Conservation (phyloP, 35 echinoderm and acorn worm genomes). For the Ptychodera flava region DNA sequence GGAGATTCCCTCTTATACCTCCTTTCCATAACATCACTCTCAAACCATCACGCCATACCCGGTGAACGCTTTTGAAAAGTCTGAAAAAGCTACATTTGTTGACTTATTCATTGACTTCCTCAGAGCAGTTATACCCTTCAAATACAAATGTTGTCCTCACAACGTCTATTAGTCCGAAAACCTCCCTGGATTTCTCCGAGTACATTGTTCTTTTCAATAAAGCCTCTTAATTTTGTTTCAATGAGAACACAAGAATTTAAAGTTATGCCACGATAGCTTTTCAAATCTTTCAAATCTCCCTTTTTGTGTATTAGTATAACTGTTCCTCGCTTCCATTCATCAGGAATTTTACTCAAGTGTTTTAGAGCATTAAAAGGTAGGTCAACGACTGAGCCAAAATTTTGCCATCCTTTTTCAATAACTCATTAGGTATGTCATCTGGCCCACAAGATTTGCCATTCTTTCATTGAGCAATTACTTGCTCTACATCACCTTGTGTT, state of each 20-base stretch:
- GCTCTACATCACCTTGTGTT: too few relatives aligned
- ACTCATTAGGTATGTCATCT: too few relatives aligned
- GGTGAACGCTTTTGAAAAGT: not conserved
- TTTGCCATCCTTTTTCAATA: too few relatives aligned
- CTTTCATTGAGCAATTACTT: too few relatives aligned
- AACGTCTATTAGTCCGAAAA: not conserved
- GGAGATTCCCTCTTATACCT: not conserved
- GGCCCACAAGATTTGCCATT: too few relatives aligned
- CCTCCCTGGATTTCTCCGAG: not conserved
- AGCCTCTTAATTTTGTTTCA: not conserved
- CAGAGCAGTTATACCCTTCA: not conserved
- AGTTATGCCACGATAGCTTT: too few relatives aligned
- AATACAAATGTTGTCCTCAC: not conserved
- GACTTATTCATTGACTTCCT: not conserved
- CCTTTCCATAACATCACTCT: not conserved
- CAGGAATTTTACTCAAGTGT: too few relatives aligned
- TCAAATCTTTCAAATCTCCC: too few relatives aligned
- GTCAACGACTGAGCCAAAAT: too few relatives aligned
- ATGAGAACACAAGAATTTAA: not conserved
- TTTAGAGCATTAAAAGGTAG: too few relatives aligned
- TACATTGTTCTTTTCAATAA: not conserved
- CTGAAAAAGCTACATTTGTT: not conserved
- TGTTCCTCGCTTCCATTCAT: too few relatives aligned
- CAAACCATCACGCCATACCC: not conserved
- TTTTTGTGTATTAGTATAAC: too few relatives aligned